Percentiles rank a stretch among this genome's conserved stretches.
These are phyloP conservation scores for Phocoena sinus DNA, from an alignment of 2,113 vertebrate genomes.

Conservation along the genomic window DNA sequence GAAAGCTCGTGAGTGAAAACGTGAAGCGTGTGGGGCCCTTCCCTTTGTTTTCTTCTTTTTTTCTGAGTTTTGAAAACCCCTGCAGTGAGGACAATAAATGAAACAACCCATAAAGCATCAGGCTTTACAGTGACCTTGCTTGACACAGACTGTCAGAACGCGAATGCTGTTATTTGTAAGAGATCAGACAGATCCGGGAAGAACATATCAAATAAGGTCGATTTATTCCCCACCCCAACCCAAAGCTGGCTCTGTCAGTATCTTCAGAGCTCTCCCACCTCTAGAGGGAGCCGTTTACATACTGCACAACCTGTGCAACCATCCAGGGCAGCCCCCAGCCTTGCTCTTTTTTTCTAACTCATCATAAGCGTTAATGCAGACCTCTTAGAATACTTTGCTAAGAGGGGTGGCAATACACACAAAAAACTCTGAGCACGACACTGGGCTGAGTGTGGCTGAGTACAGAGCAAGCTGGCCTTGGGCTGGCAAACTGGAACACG, in stretches of 20 bases:
- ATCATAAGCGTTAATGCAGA: background rate
- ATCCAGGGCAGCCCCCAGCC: background rate
- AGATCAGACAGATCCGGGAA: background rate
- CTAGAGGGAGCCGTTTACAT: constrained; percentile 30
- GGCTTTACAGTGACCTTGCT: background rate
- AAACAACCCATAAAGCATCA: background rate
- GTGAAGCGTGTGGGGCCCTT: background rate
- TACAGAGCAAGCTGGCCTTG: background rate
- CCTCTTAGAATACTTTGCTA: background rate
- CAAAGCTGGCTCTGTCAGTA: background rate
- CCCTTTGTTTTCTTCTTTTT: background rate
- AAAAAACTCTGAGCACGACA: background rate
- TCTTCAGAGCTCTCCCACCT: background rate
- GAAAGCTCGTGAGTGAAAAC: background rate
- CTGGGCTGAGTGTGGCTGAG: background rate
- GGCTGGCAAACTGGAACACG: background rate
- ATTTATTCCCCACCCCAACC: background rate
- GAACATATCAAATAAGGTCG: background rate
- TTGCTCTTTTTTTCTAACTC: background rate
- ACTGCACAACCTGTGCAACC: background rate
- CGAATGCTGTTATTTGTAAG: background rate
- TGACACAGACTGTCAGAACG: background rate
- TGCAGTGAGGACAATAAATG: background rate
- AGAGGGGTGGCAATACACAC: background rate
- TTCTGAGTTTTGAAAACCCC: background rate